These are phyloP conservation scores for Pantherophis vulpinus DNA, from an alignment of 2,797 vertebrate genomes.

Conservation along the genomic window DNA sequence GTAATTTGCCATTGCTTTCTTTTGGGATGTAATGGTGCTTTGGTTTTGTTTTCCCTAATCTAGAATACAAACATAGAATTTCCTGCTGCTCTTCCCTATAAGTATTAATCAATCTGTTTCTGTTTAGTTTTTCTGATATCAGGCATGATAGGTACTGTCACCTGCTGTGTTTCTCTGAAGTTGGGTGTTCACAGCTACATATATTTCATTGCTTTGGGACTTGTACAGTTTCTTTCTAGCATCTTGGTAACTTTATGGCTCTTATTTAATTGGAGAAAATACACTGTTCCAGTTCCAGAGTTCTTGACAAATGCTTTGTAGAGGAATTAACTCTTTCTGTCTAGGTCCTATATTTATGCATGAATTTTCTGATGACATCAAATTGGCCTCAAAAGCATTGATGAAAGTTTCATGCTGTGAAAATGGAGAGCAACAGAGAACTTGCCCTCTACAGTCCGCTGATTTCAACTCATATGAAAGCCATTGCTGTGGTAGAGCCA, in stretches of 20 bases:
- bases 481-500: neutral
- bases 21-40: neutral
- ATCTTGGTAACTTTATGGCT: neutral
- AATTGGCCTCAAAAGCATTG: neutral
- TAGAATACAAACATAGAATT: neutral
- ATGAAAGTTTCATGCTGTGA: neutral
- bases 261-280: neutral
- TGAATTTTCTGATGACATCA: neutral
- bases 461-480: neutral
- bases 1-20: neutral
- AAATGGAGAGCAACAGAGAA: neutral
- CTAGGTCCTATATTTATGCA: neutral
- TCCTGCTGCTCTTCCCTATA: neutral
- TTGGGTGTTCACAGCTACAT: neutral
- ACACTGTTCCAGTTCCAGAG: neutral
- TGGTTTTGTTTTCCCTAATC: neutral
- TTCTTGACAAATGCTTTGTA: neutral
- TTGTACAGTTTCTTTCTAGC: neutral
- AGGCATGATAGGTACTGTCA: neutral
- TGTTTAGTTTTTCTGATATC: neutral
- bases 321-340: neutral
- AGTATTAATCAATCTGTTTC: neutral
- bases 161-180: neutral
- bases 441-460: no score
- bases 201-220: neutral